Conservation (phyloP, 2,113 vertebrate species). For the Heloderma charlesbogerti region DNA sequence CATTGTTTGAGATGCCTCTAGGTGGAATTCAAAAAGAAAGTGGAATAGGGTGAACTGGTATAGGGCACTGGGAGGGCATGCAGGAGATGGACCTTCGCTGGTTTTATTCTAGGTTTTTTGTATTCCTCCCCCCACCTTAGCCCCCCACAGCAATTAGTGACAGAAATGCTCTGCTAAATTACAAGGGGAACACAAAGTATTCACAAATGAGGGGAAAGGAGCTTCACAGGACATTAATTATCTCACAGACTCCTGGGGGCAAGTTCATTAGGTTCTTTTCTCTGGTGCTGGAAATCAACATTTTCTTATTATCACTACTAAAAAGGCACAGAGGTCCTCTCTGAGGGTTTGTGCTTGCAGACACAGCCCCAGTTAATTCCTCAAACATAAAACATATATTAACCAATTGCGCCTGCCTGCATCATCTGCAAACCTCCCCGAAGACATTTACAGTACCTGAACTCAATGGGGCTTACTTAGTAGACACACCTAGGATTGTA, state of each 20-base stretch:
- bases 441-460: background rate
- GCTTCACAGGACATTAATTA: slow-evolving; percentile 9
- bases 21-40: too few species aligned
- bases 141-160: background rate
- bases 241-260: background rate
- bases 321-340: background rate
- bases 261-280: slow-evolving; percentile 4
- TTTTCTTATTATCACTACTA: slow-evolving; percentile 1
- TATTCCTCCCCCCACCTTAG: too few species aligned
- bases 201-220: background rate
- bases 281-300: background rate
- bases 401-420: background rate
- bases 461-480: background rate
- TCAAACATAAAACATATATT: background rate
- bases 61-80: background rate
- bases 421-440: background rate
- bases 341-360: background rate
- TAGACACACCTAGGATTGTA: background rate
- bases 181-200: background rate
- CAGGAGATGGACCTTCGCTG: background rate
- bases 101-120: too few species aligned
- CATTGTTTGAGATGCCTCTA: too few species aligned
- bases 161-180: background rate
- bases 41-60: too few species aligned
- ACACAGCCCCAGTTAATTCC: background rate